A percentile compares a stretch with the other conserved stretches of the same genome.
Conservation (phyloP, 1,140 invertebrate species). For the Dinoponera quadriceps region DNA sequence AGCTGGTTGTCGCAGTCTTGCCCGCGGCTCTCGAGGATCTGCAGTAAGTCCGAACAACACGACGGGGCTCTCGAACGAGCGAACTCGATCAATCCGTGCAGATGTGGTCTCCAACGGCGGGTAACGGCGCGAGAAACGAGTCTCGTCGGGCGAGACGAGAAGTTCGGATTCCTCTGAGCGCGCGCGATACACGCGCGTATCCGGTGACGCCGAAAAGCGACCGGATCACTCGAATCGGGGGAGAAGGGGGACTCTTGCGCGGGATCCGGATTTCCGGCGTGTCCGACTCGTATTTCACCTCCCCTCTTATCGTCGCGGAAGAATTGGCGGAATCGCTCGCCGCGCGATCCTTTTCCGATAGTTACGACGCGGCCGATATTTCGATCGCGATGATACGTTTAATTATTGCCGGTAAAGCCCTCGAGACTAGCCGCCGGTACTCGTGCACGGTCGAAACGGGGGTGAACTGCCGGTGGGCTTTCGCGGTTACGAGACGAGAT, state of each 20-base stretch:
- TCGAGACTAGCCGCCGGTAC: constrained; percentile 8
- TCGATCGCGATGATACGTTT: constrained; percentile 13
- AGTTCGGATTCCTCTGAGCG: too few relatives aligned
- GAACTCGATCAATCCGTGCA: too few relatives aligned
- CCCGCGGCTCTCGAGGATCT: constrained; percentile 47
- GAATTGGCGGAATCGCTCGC: not conserved
- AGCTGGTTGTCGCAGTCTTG: constrained; percentile 51
- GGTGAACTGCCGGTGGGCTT: not conserved
- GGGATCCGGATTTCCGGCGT: constrained; percentile 38
- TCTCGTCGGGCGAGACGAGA: not conserved
- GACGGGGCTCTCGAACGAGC: not conserved
- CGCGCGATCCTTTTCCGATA: constrained; percentile 22
- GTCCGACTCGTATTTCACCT: constrained; percentile 30
- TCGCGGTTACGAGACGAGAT: constrained; percentile 1
- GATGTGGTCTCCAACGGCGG: not conserved
- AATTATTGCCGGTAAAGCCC: constrained; percentile 51
- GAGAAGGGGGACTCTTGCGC: too few relatives aligned
- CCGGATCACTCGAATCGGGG: too few relatives aligned
- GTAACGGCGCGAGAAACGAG: not conserved
- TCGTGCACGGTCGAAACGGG: not conserved
- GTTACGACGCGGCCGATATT: not conserved
- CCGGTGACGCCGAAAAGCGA: not conserved
- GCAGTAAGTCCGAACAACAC: constrained; percentile 64
- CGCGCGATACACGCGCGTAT: not conserved
- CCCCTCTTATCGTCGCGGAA: constrained; percentile 27